A percentile compares a stretch with the other conserved stretches of the same genome.
These are phyloP conservation scores for Trichomalopsis sarcophagae DNA, from an alignment of 1,140 invertebrate species.

Conservation along the genomic window DNA sequence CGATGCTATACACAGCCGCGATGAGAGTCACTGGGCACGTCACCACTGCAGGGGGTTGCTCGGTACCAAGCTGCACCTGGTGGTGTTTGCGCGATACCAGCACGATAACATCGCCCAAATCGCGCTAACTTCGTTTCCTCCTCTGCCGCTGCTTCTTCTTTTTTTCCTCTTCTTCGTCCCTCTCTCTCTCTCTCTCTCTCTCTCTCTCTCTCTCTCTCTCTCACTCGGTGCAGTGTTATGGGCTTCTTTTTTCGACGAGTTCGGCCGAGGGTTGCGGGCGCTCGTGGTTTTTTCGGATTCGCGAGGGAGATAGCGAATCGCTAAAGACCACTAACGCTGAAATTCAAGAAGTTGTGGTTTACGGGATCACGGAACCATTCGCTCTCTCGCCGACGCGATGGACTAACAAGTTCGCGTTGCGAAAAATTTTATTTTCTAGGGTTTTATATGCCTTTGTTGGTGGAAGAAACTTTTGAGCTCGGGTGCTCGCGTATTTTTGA, in stretches of 20 bases:
- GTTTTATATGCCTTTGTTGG: no score
- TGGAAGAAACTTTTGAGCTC: no score
- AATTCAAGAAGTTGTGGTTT: no score
- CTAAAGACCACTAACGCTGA: no score
- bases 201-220: background rate
- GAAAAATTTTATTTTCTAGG: background rate
- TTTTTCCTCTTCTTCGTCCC: background rate
- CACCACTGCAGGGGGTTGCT: background rate
- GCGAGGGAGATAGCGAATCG: background rate
- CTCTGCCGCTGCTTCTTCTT: background rate
- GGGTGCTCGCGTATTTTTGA: no score
- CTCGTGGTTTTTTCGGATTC: background rate
- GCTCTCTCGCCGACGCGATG: no score
- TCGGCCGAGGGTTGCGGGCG: background rate
- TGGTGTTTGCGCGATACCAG: conserved; percentile 36
- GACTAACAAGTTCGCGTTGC: no score
- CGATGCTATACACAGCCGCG: background rate
- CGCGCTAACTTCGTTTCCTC: conserved; percentile 17
- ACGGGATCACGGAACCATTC: no score
- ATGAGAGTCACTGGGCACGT: conserved; percentile 2
- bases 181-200: background rate
- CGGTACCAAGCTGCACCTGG: conserved; percentile 42
- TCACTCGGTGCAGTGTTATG: background rate
- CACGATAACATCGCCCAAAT: conserved; percentile 19
- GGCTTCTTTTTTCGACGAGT: no score